Conservation (phyloP, 2,113 vertebrate genomes). For the Zosterops borbonicus region DNA sequence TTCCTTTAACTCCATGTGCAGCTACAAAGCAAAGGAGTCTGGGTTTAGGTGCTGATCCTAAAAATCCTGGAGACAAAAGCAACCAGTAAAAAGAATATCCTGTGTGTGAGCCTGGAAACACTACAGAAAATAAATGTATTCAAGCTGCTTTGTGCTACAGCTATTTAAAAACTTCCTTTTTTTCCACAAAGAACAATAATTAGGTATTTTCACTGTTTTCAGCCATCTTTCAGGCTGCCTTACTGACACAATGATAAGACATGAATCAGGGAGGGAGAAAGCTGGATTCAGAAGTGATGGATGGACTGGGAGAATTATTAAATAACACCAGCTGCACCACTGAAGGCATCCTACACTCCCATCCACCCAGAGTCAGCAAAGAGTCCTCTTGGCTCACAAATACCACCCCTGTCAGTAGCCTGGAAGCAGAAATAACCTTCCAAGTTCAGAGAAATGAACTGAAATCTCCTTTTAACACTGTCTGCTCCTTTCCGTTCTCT, state of each 20-base stretch:
- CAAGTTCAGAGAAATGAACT: background rate
- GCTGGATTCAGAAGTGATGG: background rate
- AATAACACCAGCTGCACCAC: background rate
- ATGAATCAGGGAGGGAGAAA: background rate
- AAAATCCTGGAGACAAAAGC: background rate
- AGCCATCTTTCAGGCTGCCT: background rate
- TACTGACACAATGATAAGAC: background rate
- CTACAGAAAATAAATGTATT: background rate
- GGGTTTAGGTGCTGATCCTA: background rate
- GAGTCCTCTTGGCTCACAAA: rapidly evolving
- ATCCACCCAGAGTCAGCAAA: background rate
- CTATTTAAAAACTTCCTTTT: background rate
- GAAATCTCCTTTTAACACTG: background rate
- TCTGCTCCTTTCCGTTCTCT: background rate
- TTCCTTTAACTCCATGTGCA: background rate
- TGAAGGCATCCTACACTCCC: background rate
- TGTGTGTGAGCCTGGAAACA: background rate
- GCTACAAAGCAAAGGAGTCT: background rate
- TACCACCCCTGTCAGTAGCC: background rate
- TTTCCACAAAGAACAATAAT: background rate
- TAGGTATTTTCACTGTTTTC: background rate
- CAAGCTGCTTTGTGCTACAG: background rate
- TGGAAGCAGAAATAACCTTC: background rate
- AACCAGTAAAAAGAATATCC: background rate
- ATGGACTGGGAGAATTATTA: background rate